Base-by-base conservation (phyloP, 53 echinoderm and acorn worm genomes). In the Echinometra lucunter region DNA sequence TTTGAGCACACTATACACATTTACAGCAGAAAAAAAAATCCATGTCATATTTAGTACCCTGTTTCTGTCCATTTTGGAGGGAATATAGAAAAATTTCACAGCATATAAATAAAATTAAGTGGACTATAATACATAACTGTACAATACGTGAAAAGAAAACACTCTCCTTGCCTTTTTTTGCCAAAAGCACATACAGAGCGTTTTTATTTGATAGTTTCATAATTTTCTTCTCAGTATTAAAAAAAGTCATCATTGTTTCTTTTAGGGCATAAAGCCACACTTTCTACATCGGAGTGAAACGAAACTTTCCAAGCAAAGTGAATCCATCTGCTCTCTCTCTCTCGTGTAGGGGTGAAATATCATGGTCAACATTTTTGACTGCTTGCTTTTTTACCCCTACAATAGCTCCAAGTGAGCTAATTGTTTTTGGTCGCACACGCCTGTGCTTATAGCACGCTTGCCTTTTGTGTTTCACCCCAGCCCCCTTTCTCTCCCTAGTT, bases 21-120 rank as follows among this genome's bases (percentile, higher is more conserved):
- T 57, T 81, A 93, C 78, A 93, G 58, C 80, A 81, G 35, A 90
- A 34, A 90, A 57, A 19, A 88, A 88, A 88, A 17, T 88, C 18
- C 56, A 88, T 88, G 28, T 88, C 30, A 88, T 63, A 35, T 90
- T 90, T 75, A 4, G 38, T 78, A 93, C 93, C 93, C 93, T 93
- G 93, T 93, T 80, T 93, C 37, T 57, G 81, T 93, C 93, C 93
- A 81, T 57, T 32, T 80, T 93, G 93, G 93, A 93, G 78, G 93
- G 81, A 93, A 93, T 93, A 81, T 93, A 80, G 78, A 93, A 93
- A 92, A 90, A 72, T 92, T 92, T 82, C 80, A 93, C 93, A 93
- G 80, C 93, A 93, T 93, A 93, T 92, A 93, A 80, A 75, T 93
- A 93, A 75, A 81, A 55, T 55, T 37, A 93, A 75, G 38, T 56